Evolutionary conservation across 2,797 vertebrate genomes (phyloP).

Genomic region (Furcifer pardalis): DNA sequence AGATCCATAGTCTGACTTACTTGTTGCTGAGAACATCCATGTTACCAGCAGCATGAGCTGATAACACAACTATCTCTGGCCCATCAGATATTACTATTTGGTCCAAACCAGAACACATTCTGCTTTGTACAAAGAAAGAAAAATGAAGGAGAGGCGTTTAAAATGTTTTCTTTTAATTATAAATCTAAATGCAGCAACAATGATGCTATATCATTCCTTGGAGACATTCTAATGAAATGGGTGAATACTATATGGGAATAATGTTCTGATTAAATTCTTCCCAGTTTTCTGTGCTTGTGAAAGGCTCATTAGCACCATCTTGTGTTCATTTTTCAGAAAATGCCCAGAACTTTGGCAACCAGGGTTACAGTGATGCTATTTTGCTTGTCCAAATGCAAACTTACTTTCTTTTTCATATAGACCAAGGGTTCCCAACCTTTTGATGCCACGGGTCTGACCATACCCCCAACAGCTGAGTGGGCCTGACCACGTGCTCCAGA

Average conservation of each 20-base stretch:
- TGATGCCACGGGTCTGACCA: too few species aligned
- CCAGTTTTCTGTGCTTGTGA: neutral
- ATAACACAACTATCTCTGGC: neutral
- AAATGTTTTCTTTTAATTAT: neutral
- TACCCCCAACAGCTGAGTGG: too few species aligned
- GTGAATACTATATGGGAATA: constrained; percentile 20
- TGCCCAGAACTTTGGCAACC: neutral
- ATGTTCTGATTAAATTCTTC: constrained; percentile 26
- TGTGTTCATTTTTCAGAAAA: constrained; percentile 36
- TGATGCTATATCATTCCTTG: constrained; percentile 34
- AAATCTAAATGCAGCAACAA: neutral
- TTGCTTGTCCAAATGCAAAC: neutral
- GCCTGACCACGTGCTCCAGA: too few species aligned
- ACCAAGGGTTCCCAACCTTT: too few species aligned
- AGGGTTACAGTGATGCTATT: neutral
- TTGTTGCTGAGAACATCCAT: neutral
- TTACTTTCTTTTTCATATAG: neutral
- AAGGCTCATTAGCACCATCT: constrained; percentile 61
- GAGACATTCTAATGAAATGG: constrained; percentile 42
- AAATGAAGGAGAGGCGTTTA: neutral
- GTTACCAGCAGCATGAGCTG: neutral
- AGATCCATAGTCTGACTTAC: neutral
- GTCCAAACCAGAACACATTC: neutral
- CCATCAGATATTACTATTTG: neutral
- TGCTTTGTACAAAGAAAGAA: neutral